Percentiles rank a stretch among this genome's conserved stretches.
These are phyloP conservation scores for Stenodema calcarata DNA, from an alignment of 2,888 invertebrate species.

Conservation along the genomic window DNA sequence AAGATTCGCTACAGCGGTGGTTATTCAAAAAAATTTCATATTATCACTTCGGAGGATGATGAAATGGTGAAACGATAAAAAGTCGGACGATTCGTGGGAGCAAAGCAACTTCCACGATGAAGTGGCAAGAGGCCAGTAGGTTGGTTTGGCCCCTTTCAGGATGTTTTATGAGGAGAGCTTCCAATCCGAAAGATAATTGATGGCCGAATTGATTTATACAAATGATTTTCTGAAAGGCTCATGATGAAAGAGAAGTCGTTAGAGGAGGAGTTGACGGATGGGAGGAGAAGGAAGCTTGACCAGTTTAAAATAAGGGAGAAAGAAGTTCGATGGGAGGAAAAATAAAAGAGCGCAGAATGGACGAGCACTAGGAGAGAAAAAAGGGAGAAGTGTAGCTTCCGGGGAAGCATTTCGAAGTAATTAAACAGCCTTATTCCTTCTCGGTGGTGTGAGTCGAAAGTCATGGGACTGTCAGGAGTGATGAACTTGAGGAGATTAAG, in stretches of 20 bases:
- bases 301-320: background rate
- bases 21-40: no score
- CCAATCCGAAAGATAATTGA: slow-evolving; percentile 1
- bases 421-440: slow-evolving; percentile 9
- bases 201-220: slow-evolving; percentile 29
- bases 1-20: no score
- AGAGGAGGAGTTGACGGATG: slow-evolving; percentile 26
- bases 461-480: slow-evolving; percentile 21
- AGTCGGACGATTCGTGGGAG: background rate
- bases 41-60: no score
- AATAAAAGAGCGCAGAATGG: background rate
- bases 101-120: background rate
- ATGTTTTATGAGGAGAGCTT: slow-evolving; percentile 2
- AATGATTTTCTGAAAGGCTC: background rate
- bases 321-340: background rate
- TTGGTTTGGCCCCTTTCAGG: background rate
- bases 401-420: slow-evolving; percentile 21
- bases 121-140: background rate
- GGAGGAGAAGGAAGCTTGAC: slow-evolving; percentile 20
- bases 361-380: slow-evolving; percentile 14
- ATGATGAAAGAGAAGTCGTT: slow-evolving; percentile 32
- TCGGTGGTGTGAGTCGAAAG: background rate
- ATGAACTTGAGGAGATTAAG: slow-evolving; percentile 8
- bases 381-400: slow-evolving; percentile 21
- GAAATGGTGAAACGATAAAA: no score